Evolutionary conservation across 2,113 vertebrate genomes (phyloP), one percentile per base, ranked within the genome.

Genomic region (Catagonus wagneri): DNA sequence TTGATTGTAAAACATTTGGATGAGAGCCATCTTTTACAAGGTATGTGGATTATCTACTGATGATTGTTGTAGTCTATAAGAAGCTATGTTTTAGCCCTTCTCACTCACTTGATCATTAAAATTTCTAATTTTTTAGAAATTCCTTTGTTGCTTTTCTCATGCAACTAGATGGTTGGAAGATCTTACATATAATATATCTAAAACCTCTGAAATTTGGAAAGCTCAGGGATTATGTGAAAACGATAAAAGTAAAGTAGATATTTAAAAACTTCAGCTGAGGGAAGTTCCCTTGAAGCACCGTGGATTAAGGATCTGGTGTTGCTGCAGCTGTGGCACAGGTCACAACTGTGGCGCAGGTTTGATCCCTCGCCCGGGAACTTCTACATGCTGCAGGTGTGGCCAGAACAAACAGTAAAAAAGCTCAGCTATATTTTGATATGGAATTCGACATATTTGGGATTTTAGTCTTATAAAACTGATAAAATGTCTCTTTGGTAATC

Each of bases 1-100:
- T 95, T 99, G 94, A 98, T 99, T 92, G 98, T 98, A 96, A 99
- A 99, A 44, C 98, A 99, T 68, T 97, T 98, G 9, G 98, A 99
- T 17, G 98, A 99, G 97, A 99, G 98, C 50, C 98, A 98, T 39
- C 98, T 99, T 92, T 97, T 99, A 69, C 98, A 98, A 98, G 99
- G 99, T 99, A 97, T 29, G 39, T 23, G 11, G 13, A n/a, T 94
- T 84, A 71, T 36, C 65, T 96, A 0, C 39, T 90, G 25, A 17
- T 83, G 36, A 52, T 23, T 83, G 75, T 90, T 93, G 63, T 65
- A 84, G 39, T n/a, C 65, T 56, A 9, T 95, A 83, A 50, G 34
- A 90, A 84, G 56, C 63, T 83, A n/a, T 25, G 2, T 27, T 92
- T 92, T 89, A 90, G 69, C 63, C 7, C 17, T 74, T 95, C 39